phyloP scores from a whole-genome alignment of 2,888 invertebrate genomes.

The Cartodere bifasciata region DNA sequence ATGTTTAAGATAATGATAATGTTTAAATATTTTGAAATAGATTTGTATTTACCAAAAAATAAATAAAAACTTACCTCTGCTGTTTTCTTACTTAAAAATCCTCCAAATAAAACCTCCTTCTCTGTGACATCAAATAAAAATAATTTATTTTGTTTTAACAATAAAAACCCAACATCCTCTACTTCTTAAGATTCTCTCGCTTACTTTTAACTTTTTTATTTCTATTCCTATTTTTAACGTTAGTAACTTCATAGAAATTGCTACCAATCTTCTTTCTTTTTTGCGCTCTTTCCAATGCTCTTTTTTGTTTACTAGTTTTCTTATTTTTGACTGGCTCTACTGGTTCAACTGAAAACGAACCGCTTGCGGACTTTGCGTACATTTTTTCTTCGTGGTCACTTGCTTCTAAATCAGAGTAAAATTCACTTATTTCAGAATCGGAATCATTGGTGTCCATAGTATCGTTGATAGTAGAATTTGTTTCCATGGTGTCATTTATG shows the following conservation, averaged over 20 bases:
- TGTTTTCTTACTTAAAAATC: no score
- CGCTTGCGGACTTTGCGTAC: slow-evolving; percentile 30
- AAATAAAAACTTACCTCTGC: no score
- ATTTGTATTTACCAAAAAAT: no score
- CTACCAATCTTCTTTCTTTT: slow-evolving; percentile 75
- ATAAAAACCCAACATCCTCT: no score
- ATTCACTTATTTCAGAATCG: slow-evolving; percentile 47
- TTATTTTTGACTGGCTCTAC: slow-evolving; percentile 33
- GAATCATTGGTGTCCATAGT: slow-evolving; percentile 29
- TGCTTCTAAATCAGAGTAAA: slow-evolving; percentile 55
- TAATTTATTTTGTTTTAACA: no score
- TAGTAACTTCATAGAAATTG: slow-evolving; percentile 78
- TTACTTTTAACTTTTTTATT: no score
- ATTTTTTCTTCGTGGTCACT: slow-evolving; percentile 40
- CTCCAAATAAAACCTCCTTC: no score
- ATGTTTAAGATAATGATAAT: no score
- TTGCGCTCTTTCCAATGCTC: slow-evolving; percentile 59
- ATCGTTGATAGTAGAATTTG: slow-evolving; percentile 25
- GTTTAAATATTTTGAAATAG: no score
- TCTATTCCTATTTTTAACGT: slow-evolving; percentile 79
- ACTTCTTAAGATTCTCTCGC: no score
- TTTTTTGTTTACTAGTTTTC: slow-evolving; percentile 63
- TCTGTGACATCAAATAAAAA: no score
- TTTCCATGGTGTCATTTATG: slow-evolving; percentile 25
- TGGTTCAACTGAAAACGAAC: slow-evolving; percentile 37